Base-by-base conservation (phyloP, 2,797 vertebrate species). In the Steatocranus sp. region DNA sequence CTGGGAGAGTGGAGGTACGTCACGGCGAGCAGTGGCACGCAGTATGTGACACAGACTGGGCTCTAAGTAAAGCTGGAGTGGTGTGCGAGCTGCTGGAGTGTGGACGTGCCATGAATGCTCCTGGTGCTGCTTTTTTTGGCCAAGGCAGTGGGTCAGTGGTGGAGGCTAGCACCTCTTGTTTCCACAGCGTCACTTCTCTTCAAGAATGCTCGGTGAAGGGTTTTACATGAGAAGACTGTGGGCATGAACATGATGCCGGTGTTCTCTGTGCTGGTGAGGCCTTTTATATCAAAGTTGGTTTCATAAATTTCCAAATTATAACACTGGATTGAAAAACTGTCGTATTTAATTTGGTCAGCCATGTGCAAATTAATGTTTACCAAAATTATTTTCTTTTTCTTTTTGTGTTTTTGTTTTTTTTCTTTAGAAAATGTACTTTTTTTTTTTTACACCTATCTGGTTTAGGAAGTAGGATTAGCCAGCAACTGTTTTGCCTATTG, bases 1-100 rank as follows among this genome's bases (percentile, higher is more conserved):
- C 88, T 23, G 95, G 95, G n/a, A 92, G 94, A 83, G 86, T 96
- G 4, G 95, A 95, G 84, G 90, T 95, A 9, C 92, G 83, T 27
- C 78, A 92, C 0, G 87, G 41, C 0, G 36, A 86, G 0, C 23
- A 25, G 2, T 96, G 95, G 95, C 80, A 91, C 6, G 89, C 94
- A 1, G 88, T 96, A 25, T 96, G 95, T 68, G 93, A 95, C 18
- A 5, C 79, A 10, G 78, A 87, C 82, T 95, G 95, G 95, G 90
- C 74, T 9, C 5, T 82, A 50, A 73, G 10, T 41, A 93, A 94
- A 68, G 93, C 91, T 3, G 12, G 82, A 36, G 36, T 82, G 76
- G 84, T 93, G 51, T 96, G 95, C 54, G 27, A 80, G 0, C 11
- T 79, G 11, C 74, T 90, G 36, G 91, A 92, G 63, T 96, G 95